These are phyloP conservation scores for Griposia aprilina DNA, from an alignment of 2,888 invertebrate genomes.

Conservation along the genomic window DNA sequence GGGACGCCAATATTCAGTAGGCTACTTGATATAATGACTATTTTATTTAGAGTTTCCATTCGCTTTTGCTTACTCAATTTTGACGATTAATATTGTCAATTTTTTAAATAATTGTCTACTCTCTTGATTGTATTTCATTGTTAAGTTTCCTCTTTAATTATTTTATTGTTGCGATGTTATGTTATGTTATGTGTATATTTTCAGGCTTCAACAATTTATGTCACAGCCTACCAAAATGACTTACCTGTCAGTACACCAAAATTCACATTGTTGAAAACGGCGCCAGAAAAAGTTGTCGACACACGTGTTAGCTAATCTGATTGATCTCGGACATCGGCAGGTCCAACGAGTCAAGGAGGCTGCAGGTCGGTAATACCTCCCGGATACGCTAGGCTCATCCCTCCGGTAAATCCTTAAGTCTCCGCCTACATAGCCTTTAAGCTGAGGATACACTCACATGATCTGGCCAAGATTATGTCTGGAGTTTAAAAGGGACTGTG, in stretches of 20 bases:
- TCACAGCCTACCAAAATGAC: not conserved
- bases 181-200: not conserved
- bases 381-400: constrained; percentile 37
- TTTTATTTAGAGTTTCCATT: not conserved
- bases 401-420: constrained; percentile 41
- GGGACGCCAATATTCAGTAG: not conserved
- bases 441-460: constrained; percentile 7
- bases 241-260: not conserved
- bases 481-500: not conserved
- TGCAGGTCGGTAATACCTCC: constrained; percentile 19
- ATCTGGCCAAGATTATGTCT: not conserved
- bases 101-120: not conserved
- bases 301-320: constrained; percentile 39
- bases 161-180: not conserved
- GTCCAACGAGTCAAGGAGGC: not conserved
- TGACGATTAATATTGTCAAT: no score
- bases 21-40: not conserved
- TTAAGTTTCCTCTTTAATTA: not conserved
- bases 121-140: not conserved
- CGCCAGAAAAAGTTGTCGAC: constrained; percentile 1
- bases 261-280: not conserved
- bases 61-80: not conserved
- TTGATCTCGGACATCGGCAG: constrained; percentile 34
- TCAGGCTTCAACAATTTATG: not conserved
- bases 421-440: constrained; percentile 12